These are phyloP conservation scores for Drosophila yakuba DNA, from an alignment of 1,140 invertebrate species.

Conservation along the genomic window DNA sequence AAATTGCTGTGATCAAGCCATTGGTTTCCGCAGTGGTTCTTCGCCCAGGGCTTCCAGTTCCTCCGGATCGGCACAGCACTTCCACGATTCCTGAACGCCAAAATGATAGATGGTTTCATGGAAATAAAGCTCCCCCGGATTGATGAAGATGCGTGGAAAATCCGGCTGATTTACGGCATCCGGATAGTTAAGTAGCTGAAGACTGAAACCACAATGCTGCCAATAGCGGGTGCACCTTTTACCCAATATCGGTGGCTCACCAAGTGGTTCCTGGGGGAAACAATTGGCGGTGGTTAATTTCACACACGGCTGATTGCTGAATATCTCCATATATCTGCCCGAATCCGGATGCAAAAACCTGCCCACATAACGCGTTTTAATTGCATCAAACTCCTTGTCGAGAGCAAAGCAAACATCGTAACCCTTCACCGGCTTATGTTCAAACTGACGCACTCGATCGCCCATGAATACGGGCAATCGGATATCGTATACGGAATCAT, in stretches of 20 bases:
- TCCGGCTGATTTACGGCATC: slow-evolving; percentile 92
- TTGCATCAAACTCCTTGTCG: slow-evolving; percentile 63
- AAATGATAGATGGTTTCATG: slow-evolving; percentile 85
- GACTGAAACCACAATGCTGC: slow-evolving; percentile 23
- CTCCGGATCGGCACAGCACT: slow-evolving; percentile 25
- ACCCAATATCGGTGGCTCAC: slow-evolving; percentile 86
- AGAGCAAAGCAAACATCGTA: slow-evolving; percentile 92
- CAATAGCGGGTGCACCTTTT: slow-evolving; percentile 88
- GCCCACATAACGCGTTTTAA: slow-evolving; percentile 43
- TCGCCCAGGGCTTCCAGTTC: slow-evolving; percentile 22
- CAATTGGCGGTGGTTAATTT: slow-evolving; percentile 94
- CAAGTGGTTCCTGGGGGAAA: slow-evolving; percentile 86
- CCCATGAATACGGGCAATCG: slow-evolving; percentile 86
- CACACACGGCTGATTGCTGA: slow-evolving; percentile 93
- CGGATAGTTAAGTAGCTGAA: slow-evolving; percentile 33
- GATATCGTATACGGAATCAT: slow-evolving; percentile 89
- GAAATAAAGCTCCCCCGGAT: slow-evolving; percentile 90
- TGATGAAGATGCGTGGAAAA: slow-evolving; percentile 84
- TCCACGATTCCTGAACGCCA: slow-evolving; percentile 26
- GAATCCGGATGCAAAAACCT: slow-evolving; percentile 85
- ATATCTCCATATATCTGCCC: slow-evolving; percentile 89
- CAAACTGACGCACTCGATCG: slow-evolving; percentile 82
- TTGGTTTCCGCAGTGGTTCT: slow-evolving; percentile 8
- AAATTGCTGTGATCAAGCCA: no score
- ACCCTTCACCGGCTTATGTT: slow-evolving; percentile 84